phyloP scores from a whole-genome alignment of 2,797 vertebrate species.

The Microcaecilia unicolor region DNA sequence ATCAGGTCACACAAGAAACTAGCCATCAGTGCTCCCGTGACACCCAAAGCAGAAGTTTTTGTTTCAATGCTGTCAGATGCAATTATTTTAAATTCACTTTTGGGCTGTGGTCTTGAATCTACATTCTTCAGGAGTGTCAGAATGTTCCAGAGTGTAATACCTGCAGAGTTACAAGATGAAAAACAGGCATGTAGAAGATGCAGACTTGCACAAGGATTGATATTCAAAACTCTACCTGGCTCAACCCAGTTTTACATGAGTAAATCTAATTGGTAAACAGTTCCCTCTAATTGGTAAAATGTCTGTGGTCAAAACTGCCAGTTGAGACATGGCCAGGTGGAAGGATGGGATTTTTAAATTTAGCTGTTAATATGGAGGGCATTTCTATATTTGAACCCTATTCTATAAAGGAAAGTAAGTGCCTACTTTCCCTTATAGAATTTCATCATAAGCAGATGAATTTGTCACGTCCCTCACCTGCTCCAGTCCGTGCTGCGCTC shows the following conservation, averaged over 20 bases:
- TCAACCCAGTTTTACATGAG: not conserved
- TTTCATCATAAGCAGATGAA: no score
- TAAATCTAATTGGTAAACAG: not conserved
- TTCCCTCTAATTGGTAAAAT: no score
- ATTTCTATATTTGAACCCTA: no score
- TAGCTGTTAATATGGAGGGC: not conserved
- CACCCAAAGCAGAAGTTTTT: not conserved
- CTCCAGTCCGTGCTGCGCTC: no score
- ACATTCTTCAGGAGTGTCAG: not conserved
- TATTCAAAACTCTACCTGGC: not conserved
- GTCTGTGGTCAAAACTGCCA: no score
- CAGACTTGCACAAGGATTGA: not conserved
- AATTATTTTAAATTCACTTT: not conserved
- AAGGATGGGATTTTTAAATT: not conserved
- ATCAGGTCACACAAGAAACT: not conserved
- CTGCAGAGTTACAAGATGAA: not conserved
- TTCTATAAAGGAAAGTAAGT: no score
- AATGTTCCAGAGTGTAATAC: not conserved
- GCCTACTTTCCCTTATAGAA: no score
- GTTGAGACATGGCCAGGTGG: no score
- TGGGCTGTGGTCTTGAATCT: not conserved
- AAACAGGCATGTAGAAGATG: not conserved
- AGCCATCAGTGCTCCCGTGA: not conserved
- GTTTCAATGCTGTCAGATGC: not conserved
- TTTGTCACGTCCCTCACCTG: no score